Percentiles rank a stretch among this genome's conserved stretches.
Conservation (phyloP, 2,888 invertebrate genomes). For the Zootermopsis nevadensis region DNA sequence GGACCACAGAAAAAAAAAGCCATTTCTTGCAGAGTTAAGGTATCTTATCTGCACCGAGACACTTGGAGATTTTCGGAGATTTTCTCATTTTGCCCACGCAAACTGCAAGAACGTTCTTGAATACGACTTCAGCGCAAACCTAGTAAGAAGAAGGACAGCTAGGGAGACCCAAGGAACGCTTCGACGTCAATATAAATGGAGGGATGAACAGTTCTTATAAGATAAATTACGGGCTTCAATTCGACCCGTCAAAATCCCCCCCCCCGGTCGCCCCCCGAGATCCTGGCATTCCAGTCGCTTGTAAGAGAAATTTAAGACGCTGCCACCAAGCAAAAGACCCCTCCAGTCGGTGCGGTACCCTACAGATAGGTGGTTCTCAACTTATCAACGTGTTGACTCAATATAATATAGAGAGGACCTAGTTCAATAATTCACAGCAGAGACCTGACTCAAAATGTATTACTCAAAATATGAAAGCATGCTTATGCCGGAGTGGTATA, state of each 20-base stretch:
- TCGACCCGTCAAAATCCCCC: not conserved
- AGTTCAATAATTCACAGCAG: no score
- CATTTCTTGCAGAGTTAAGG: not conserved
- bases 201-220: not conserved
- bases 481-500: no score
- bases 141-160: not conserved
- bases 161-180: not conserved
- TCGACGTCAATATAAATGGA: not conserved
- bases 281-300: no score
- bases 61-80: not conserved
- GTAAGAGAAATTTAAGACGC: not conserved
- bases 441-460: no score
- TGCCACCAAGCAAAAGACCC: not conserved
- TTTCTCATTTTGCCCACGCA: not conserved
- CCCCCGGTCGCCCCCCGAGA: not conserved
- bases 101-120: not conserved
- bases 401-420: no score
- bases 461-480: no score
- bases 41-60: not conserved
- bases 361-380: no score
- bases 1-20: not conserved
- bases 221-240: not conserved
- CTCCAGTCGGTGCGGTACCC: not conserved
- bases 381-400: no score
- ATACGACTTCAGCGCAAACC: not conserved